Conservation (phyloP, 1,140 invertebrate species). For the Anastatus disparis region DNA sequence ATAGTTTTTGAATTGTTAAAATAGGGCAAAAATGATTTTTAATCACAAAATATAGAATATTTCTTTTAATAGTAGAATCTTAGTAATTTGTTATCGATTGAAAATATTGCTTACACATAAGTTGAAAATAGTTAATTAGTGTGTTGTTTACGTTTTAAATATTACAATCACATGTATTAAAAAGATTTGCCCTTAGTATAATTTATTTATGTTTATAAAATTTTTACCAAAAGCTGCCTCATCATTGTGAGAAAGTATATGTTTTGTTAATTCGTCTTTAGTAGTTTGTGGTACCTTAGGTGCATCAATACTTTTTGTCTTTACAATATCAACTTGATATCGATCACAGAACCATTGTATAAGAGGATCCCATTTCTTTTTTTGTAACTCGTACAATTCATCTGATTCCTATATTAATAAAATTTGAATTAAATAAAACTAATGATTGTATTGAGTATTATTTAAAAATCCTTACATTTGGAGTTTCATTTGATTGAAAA, state of each 20-base stretch:
- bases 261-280: slow-evolving; percentile 74
- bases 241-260: slow-evolving; percentile 82
- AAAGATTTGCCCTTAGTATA: neutral
- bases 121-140: too few species aligned
- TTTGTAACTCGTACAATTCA: slow-evolving; percentile 81
- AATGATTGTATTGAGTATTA: neutral
- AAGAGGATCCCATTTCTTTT: slow-evolving; percentile 86
- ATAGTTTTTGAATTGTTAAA: slow-evolving; percentile 32
- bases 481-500: slow-evolving; percentile 78
- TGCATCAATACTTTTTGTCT: slow-evolving; percentile 76
- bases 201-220: slow-evolving; percentile 30
- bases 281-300: slow-evolving; percentile 75
- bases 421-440: slow-evolving; percentile 31
- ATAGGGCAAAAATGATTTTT: neutral
- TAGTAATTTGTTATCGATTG: too few species aligned
- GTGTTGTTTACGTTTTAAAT: too few species aligned
- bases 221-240: slow-evolving; percentile 80
- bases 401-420: slow-evolving; percentile 71
- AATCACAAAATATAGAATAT: neutral
- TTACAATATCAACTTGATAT: slow-evolving; percentile 78
- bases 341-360: slow-evolving; percentile 88
- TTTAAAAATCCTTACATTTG: slow-evolving; percentile 29
- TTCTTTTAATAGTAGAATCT: too few species aligned
- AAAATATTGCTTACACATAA: too few species aligned
- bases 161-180: neutral